Conservation (phyloP, 2,888 invertebrate genomes). For the Homarus gammarus region DNA sequence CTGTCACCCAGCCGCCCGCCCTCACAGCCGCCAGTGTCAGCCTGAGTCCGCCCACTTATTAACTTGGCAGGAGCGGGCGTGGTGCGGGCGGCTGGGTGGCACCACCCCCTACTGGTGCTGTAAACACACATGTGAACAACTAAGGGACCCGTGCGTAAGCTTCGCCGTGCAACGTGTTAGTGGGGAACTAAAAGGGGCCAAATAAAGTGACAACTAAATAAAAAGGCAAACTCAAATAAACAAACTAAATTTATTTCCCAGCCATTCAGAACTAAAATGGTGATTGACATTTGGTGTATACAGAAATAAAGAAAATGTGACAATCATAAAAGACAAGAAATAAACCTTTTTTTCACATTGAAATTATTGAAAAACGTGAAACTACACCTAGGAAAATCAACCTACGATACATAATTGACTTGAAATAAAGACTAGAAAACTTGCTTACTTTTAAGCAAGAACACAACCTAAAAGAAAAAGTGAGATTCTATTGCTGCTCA, state of each 20-base stretch:
- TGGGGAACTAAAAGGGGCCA: conserved; percentile 48
- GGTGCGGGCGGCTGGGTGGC: neutral
- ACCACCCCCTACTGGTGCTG: neutral
- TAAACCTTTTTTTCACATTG: conserved; percentile 32
- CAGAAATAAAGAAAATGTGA: conserved; percentile 59
- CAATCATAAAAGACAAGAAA: conserved; percentile 56
- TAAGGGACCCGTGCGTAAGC: conserved; percentile 37
- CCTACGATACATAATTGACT: conserved; percentile 43
- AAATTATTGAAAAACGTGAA: conserved; percentile 31
- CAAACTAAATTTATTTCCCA: conserved; percentile 70
- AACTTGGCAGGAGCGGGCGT: neutral
- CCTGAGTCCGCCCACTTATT: neutral
- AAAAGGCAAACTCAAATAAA: conserved; percentile 71
- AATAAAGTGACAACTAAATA: conserved; percentile 66
- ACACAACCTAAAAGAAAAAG: conserved; percentile 44
- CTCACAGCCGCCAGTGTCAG: neutral
- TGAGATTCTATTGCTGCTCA: conserved; percentile 64
- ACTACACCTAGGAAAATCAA: conserved; percentile 49
- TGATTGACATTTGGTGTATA: conserved; percentile 53
- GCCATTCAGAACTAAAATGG: conserved; percentile 65
- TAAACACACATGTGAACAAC: conserved; percentile 36
- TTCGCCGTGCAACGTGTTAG: conserved; percentile 55
- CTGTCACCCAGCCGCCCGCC: neutral
- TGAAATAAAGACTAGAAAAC: conserved; percentile 68
- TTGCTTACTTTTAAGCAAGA: conserved; percentile 60